A percentile compares a stretch with the other conserved stretches of the same genome.
Evolutionary conservation across 2,888 invertebrate genomes (phyloP).

Genomic region (Melanostoma scalare): DNA sequence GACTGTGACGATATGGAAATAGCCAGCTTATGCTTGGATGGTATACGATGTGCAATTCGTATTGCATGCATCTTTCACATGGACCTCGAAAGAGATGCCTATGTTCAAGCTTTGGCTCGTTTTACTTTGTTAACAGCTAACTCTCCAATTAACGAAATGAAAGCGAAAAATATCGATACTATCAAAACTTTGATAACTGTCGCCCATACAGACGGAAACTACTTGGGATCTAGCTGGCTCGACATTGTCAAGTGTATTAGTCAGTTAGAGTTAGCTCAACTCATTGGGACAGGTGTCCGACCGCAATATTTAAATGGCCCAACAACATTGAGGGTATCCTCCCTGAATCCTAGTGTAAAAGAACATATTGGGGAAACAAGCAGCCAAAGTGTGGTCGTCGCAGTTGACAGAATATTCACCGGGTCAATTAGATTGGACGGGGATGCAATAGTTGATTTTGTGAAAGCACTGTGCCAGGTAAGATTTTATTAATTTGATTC

Average conservation of each 20-base stretch:
- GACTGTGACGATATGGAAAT: conserved; percentile 99
- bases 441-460: conserved; percentile 99
- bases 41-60: conserved; percentile 97
- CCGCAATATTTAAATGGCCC: conserved; percentile 89
- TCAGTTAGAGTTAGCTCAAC: conserved; percentile 97
- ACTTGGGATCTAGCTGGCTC: conserved; percentile 96
- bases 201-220: conserved; percentile 99
- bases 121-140: conserved; percentile 98
- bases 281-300: conserved; percentile 97
- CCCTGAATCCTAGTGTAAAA: conserved; percentile 94
- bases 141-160: conserved; percentile 98
- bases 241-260: conserved; percentile 99
- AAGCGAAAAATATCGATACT: conserved; percentile 99
- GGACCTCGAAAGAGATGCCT: conserved; percentile 97
- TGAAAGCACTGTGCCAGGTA: conserved; percentile 95
- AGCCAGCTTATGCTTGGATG: conserved; percentile 96
- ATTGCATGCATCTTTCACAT: conserved; percentile 99
- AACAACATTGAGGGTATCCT: conserved; percentile 87
- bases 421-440: conserved; percentile 97
- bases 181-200: conserved; percentile 99
- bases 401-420: conserved; percentile 98
- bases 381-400: conserved; percentile 99
- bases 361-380: conserved; percentile 99
- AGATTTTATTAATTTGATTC: conserved; percentile 31
- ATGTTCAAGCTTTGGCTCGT: conserved; percentile 97